Evolutionary conservation across 2,888 invertebrate species (phyloP).

Genomic region (Agonopterix heracliana): DNA sequence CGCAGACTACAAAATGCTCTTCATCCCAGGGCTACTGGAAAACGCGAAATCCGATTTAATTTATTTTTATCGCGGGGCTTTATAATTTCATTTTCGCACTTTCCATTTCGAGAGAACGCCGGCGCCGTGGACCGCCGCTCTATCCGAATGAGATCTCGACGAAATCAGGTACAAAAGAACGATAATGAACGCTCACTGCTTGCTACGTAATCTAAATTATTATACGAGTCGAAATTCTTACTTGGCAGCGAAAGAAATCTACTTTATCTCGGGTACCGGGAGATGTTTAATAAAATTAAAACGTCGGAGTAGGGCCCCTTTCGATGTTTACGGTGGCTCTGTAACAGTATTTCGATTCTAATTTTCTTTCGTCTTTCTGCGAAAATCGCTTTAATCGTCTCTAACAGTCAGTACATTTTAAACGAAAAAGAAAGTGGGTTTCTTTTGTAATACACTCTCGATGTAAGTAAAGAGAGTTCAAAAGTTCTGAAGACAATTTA

Average conservation of each 20-base stretch:
- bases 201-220: constrained; percentile 76
- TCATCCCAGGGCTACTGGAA: constrained; percentile 68
- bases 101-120: constrained; percentile 72
- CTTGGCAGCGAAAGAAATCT: constrained; percentile 71
- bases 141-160: constrained; percentile 75
- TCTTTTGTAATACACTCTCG: constrained; percentile 19
- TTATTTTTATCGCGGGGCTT: constrained; percentile 76
- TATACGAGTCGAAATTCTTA: constrained; percentile 73
- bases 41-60: constrained; percentile 76
- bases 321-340: constrained; percentile 57
- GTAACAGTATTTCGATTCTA: constrained; percentile 59
- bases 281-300: constrained; percentile 74
- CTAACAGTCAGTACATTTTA: constrained; percentile 27
- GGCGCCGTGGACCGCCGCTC: constrained; percentile 69
- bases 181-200: constrained; percentile 76
- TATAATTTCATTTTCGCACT: constrained; percentile 78
- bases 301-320: constrained; percentile 52
- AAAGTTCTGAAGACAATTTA: constrained; percentile 27
- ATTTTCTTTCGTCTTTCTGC: constrained; percentile 38
- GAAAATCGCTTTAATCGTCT: constrained; percentile 38
- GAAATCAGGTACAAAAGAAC: constrained; percentile 76
- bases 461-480: constrained; percentile 22
- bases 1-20: constrained; percentile 66
- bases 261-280: constrained; percentile 65
- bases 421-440: constrained; percentile 21